Evolutionary conservation across 2,797 vertebrate genomes (phyloP).

Genomic region (Urophycis tenuis): DNA sequence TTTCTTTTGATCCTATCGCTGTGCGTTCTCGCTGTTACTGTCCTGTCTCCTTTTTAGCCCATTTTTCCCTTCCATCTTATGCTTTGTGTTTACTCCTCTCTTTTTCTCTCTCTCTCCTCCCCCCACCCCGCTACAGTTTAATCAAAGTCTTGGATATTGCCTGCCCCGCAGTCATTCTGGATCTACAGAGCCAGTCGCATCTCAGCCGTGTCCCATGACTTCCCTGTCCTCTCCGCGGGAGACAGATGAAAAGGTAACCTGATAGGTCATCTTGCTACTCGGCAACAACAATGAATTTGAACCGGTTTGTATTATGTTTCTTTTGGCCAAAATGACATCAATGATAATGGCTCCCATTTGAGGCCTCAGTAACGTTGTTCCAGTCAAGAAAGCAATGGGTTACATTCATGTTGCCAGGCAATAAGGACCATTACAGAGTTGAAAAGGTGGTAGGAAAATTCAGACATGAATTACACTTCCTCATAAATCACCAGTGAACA

Average conservation of each 20-base stretch:
- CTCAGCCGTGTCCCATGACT: background rate
- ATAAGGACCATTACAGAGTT: background rate
- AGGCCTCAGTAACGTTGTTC: too few relatives aligned
- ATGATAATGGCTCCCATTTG: background rate
- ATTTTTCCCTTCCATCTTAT: background rate
- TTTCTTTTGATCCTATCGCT: background rate
- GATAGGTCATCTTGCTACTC: background rate
- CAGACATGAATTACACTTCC: background rate
- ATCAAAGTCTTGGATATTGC: constrained; percentile 5
- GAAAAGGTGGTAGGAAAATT: background rate
- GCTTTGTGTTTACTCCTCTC: background rate
- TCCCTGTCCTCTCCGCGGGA: background rate
- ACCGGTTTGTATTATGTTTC: background rate
- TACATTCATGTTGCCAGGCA: background rate
- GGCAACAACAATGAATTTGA: background rate
- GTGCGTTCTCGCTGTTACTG: background rate
- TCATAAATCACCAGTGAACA: background rate
- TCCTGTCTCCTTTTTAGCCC: background rate
- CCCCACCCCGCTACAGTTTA: background rate
- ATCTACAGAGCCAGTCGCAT: background rate
- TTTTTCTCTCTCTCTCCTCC: background rate
- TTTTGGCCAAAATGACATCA: background rate
- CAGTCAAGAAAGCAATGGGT: background rate
- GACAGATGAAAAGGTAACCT: background rate
- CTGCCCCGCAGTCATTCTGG: background rate